Evolutionary conservation across 2,797 vertebrate genomes (phyloP), one percentile per base, ranked within the genome.

Genomic region (Rhinophrynus dorsalis): DNA sequence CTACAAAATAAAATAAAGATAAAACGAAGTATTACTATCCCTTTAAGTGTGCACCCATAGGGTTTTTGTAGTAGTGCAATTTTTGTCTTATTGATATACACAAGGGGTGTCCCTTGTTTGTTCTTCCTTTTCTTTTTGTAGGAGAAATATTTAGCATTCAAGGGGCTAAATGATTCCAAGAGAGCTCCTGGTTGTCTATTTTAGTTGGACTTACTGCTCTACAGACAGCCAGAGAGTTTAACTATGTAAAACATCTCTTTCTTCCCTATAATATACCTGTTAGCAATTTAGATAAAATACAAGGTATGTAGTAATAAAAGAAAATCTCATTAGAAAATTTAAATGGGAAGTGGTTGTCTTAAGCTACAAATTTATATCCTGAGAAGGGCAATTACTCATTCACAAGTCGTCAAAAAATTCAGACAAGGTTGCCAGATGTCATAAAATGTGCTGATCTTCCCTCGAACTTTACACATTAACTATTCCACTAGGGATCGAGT

Each of bases 341-440:
- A 67, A 52, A 54, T 66, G 38, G 52, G 27, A 60, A 54, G 62
- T 17, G 45, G 35, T 52, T 60, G 55, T 67, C 70, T 60, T 60
- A 26, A 6, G 54, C 18, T 24, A 66, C 27, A 60, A 73, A 73
- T 67, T 73, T 73, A 73, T 67, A 54, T 45, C 27, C 48, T 6
- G 47, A 67, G 30, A 10, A 37, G 2, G 26, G 37, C 29, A 60
- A 67, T 73, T 60, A 73, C 47, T 73, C 69, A 73, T 59, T 73
- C 55, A 67, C 17, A 24, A 52, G 29, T 66, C 70, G 60, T 60
- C 45, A 21, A 37, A 21, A 67, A 66, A 40, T 24, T 27, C 62
- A 65, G 70, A 73, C 70, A 73, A 73, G 70, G 70, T 73, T 73
- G 70, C 70, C 62, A 73, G 70, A 66, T 73, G 45, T 67, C 70